Percentiles rank a stretch among this genome's conserved stretches.
Conservation (phyloP, 2,888 invertebrate species). For the Conchocele bisecta region DNA sequence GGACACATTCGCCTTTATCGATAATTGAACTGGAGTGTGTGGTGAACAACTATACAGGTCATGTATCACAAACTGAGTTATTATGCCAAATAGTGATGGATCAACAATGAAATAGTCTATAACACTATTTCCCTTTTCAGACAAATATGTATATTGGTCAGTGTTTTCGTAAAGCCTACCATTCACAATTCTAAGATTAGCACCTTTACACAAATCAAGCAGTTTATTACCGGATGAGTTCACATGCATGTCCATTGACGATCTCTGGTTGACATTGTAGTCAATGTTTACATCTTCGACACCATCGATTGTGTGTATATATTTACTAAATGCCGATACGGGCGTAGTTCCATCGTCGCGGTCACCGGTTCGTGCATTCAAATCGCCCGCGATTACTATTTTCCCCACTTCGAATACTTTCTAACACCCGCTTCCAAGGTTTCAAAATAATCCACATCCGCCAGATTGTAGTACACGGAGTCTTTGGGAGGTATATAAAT, state of each 20-base stretch:
- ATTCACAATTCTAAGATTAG: neutral
- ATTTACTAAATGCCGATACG: neutral
- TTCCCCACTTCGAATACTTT: neutral
- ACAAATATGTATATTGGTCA: neutral
- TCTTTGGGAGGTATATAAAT: conserved; percentile 4
- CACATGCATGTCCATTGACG: neutral
- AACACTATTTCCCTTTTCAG: neutral
- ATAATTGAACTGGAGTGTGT: neutral
- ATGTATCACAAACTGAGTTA: neutral
- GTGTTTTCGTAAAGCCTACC: neutral
- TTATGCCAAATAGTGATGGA: neutral
- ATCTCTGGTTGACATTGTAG: neutral
- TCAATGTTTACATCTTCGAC: neutral
- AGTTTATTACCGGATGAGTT: neutral
- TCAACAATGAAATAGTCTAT: neutral
- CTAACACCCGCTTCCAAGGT: neutral
- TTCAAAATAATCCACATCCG: conserved; percentile 7
- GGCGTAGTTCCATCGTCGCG: neutral
- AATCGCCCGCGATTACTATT: neutral
- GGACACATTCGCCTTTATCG: neutral
- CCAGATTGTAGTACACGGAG: neutral
- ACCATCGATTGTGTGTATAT: neutral
- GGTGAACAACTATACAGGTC: neutral
- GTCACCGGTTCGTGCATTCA: neutral
- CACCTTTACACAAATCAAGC: neutral